Base-by-base conservation (phyloP, 2,797 vertebrate species). In the Momotus momota region DNA sequence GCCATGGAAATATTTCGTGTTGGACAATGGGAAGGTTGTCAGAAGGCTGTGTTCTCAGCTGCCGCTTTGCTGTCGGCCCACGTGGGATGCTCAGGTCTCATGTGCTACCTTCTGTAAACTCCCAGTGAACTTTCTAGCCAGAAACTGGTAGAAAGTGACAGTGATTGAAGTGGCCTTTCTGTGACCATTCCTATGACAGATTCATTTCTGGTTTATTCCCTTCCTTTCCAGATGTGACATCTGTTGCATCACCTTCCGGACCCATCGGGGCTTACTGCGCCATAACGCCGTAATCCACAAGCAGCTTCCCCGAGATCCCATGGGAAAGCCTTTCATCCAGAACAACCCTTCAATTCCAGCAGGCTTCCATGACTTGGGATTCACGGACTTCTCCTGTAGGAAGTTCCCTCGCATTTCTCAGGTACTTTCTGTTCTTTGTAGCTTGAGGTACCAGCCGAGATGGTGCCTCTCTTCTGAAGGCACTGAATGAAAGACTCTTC, bases 321-420 rank as follows among this genome's bases (percentile, higher is more conserved):
- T 92, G 35, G 99, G 99, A 74, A 98, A 97, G 23, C 99, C 99
- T 75, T 99, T 99, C 96, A 99, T 99, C 97, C 99, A 99, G 98
- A 99, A 98, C 98, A 99, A 99, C 96, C 99, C 99, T 91, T 99
- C 99, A 13, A 99, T 99, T 97, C 99, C 99, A 7, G 98, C 98
- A 45, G 99, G 99, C 97, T 99, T 99, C 98, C 99, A 99, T 0
- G 99, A 99, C 96, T 98, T 99, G 93, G 99, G 99, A 91, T 99
- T 99, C 98, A 99, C 99, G 0, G 99, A 99, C 98, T 99, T 99
- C 98, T 99, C 99, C 97, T 99, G 99, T 96, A 98, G 98, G 95
- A 99, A 99, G 97, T 99, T 99, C 58, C 98, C 99, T 49, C 98
- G 98, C 88, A 99, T 99, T 94, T 99, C 99, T 77, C 99, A 99